These are phyloP conservation scores for Altica lythri DNA, from an alignment of 2,888 invertebrate species.

Conservation along the genomic window DNA sequence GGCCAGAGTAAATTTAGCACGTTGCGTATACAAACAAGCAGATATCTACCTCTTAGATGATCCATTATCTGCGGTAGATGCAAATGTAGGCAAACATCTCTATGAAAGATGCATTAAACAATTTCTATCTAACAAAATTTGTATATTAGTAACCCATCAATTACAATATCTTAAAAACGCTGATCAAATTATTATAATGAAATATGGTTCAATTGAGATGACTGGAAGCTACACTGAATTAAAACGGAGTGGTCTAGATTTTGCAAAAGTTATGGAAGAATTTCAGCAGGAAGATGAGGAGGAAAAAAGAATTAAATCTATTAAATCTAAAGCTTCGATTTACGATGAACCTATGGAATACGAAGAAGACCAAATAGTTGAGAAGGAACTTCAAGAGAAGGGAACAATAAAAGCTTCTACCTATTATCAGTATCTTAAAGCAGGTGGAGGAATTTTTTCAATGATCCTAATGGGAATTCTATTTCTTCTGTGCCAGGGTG, in stretches of 20 bases:
- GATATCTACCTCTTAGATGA: slow-evolving; percentile 83
- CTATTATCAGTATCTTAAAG: slow-evolving; percentile 60
- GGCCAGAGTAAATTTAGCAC: slow-evolving; percentile 78
- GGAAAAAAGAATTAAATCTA: slow-evolving; percentile 48
- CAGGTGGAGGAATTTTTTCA: slow-evolving; percentile 60
- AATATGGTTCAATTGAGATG: slow-evolving; percentile 58
- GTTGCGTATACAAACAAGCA: slow-evolving; percentile 76
- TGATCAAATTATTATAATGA: slow-evolving; percentile 54
- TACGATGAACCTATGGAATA: slow-evolving; percentile 41
- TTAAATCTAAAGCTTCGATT: slow-evolving; percentile 49
- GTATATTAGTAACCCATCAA: slow-evolving; percentile 74
- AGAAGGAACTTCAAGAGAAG: slow-evolving; percentile 49
- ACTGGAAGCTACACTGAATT: slow-evolving; percentile 59
- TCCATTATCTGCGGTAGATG: slow-evolving; percentile 81
- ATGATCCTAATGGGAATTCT: slow-evolving; percentile 57
- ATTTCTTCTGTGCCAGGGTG: slow-evolving; percentile 63
- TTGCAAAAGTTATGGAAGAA: slow-evolving; percentile 36
- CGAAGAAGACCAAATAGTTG: slow-evolving; percentile 47
- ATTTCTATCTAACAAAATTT: slow-evolving; percentile 63
- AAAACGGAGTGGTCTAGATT: slow-evolving; percentile 60
- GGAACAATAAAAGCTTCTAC: slow-evolving; percentile 49
- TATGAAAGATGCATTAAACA: slow-evolving; percentile 74
- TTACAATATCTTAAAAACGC: slow-evolving; percentile 61
- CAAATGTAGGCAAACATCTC: slow-evolving; percentile 73
- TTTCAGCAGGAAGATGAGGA: slow-evolving; percentile 48